Base-by-base conservation (phyloP, 2,888 invertebrate genomes). In the Dione juno region DNA sequence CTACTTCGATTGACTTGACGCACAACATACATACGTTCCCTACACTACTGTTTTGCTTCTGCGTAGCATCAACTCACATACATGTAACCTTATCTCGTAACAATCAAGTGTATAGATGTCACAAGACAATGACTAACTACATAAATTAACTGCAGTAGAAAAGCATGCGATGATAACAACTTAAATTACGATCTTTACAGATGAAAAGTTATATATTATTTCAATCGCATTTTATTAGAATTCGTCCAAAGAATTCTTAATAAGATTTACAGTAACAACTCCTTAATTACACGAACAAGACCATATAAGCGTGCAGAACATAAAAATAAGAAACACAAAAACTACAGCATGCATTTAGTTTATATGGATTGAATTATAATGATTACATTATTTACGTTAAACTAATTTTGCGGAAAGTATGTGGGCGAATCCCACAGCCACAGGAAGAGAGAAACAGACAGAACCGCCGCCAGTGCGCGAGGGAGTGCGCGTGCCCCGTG, bases 401-500 rank as follows among this genome's bases (percentile, higher is more conserved):
- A 65, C 75, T 76, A 73, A 57, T 59, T 72, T 84, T 86, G 88
- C 87, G 84, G 87, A 86, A 79, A 87, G 88, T 86, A 88, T 86
- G 88, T 89, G 92, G 91, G 89, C 76, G 82, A 87, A 86, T 86
- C 90, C 92, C 92, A 89, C 90, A 87, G 89, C 93, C 93, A 93
- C 93, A 93, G 93, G 90, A 93, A 93, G 93, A 93, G 93, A 93
- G 93, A 89, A 92, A 93, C 93, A 93, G 93, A 93, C 93, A 92
- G 91, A 89, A 87, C 93, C 93, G 88, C 92, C 93, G 93, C 89
- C 88, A 90, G 92, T 90, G 92, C 90, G 89, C 88, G 88, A 84
- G 87, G 84, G 79, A 76, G 89, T 88, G 90, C 87, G 86, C 81
- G 89, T 87, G 88, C 89, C 88, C 88, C 87, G 88, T 88, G 89